These are phyloP conservation scores for Nysson spinosus DNA, from an alignment of 2,888 invertebrate genomes.

Conservation along the genomic window DNA sequence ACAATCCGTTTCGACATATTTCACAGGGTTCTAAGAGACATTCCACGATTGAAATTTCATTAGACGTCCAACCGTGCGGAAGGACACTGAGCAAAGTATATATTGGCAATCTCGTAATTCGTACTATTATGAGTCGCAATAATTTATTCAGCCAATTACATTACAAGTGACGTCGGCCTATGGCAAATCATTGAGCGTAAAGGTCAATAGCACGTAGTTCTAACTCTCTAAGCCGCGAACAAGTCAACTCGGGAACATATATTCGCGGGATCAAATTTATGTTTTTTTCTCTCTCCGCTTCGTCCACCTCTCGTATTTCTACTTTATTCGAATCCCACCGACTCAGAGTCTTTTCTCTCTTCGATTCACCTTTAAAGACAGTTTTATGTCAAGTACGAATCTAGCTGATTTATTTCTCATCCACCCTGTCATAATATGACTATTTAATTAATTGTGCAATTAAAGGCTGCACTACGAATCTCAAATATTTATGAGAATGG, in stretches of 20 bases:
- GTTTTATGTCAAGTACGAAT: too few species aligned
- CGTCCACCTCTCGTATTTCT: too few species aligned
- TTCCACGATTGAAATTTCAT: constrained; percentile 14
- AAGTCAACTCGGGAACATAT: constrained; percentile 33
- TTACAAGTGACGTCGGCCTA: constrained; percentile 41
- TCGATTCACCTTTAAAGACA: too few species aligned
- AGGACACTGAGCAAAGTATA: constrained; percentile 2
- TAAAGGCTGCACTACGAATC: constrained; percentile 46
- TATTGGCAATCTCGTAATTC: constrained; percentile 11
- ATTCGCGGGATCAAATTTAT: too few species aligned
- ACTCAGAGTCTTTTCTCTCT: too few species aligned
- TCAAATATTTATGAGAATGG: constrained; percentile 50
- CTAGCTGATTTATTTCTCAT: too few species aligned
- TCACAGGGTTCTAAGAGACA: neutral
- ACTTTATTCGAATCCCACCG: too few species aligned
- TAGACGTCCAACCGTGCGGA: constrained; percentile 3
- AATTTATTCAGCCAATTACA: constrained; percentile 54
- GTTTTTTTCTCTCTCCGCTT: too few species aligned
- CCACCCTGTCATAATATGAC: neutral
- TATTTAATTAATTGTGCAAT: constrained; percentile 42
- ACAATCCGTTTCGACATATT: neutral
- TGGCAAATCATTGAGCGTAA: constrained; percentile 57
- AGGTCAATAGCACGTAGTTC: constrained; percentile 57
- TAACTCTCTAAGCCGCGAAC: constrained; percentile 38
- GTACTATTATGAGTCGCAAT: constrained; percentile 29